Percentiles rank a stretch among this genome's conserved stretches.
These are phyloP conservation scores for Pyrrhosoma nymphula DNA, from an alignment of 2,888 invertebrate species.

Conservation along the genomic window DNA sequence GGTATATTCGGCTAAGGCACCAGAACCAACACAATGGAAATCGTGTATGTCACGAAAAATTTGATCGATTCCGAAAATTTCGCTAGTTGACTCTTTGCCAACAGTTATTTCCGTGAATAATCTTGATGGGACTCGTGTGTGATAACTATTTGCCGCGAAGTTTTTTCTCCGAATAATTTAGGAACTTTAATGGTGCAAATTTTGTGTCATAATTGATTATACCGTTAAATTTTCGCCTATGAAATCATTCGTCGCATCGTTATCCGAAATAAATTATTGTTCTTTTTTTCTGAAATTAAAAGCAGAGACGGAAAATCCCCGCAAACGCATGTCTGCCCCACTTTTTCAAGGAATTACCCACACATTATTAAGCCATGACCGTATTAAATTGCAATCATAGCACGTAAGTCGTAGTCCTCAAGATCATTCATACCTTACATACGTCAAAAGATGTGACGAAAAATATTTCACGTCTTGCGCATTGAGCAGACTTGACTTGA, in stretches of 20 bases:
- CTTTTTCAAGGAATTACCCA: too few species aligned
- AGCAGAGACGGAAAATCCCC: too few species aligned
- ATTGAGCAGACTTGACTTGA: background rate
- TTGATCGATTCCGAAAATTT: background rate
- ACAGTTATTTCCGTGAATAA: background rate
- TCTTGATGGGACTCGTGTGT: too few species aligned
- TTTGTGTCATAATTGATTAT: too few species aligned
- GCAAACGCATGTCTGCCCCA: too few species aligned
- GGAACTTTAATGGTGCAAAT: too few species aligned
- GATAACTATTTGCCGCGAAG: too few species aligned
- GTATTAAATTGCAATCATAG: background rate
- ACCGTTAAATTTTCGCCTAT: too few species aligned
- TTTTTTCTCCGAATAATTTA: too few species aligned
- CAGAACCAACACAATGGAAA: background rate
- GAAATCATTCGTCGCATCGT: too few species aligned
- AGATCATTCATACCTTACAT: background rate
- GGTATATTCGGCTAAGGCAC: background rate
- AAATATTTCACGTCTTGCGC: background rate
- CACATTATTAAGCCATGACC: background rate
- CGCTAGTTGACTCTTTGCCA: background rate
- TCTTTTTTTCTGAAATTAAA: too few species aligned
- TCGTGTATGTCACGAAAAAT: background rate
- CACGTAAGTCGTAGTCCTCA: background rate
- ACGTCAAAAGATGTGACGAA: background rate
- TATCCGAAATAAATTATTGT: too few species aligned